phyloP scores from a whole-genome alignment of 1,140 invertebrate species.

The Octopus sinensis region DNA sequence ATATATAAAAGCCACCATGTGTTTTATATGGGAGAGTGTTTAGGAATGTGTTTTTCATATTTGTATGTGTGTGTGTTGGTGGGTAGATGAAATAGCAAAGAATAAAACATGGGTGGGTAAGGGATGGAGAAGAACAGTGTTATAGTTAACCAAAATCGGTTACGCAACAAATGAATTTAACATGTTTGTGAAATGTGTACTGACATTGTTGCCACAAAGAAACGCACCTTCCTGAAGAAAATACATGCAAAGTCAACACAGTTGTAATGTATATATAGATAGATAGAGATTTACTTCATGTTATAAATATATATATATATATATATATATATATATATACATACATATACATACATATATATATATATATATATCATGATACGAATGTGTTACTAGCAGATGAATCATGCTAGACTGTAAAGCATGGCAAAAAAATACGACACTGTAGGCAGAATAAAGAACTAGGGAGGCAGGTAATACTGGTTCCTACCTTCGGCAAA shows the following conservation, averaged over 20 bases:
- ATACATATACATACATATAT: not conserved
- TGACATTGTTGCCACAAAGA: slow-evolving; percentile 12
- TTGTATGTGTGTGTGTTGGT: too few species aligned
- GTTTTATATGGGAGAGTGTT: too few species aligned
- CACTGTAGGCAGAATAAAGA: slow-evolving; percentile 16
- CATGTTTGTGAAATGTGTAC: not conserved
- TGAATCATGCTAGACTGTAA: slow-evolving; percentile 11
- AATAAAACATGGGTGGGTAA: too few species aligned
- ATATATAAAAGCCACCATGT: too few species aligned
- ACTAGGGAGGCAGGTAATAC: slow-evolving; percentile 18
- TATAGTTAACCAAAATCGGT: too few species aligned
- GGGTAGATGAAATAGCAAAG: too few species aligned
- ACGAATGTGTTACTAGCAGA: not conserved
- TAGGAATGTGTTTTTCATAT: too few species aligned
- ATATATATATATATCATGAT: too few species aligned
- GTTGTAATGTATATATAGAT: slow-evolving; percentile 16
- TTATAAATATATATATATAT: not conserved
- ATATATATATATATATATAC: slow-evolving; percentile 6
- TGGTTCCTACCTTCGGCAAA: slow-evolving; percentile 61
- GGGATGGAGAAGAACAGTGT: too few species aligned
- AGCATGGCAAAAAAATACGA: slow-evolving; percentile 14
- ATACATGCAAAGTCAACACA: slow-evolving; percentile 21
- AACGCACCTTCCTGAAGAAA: slow-evolving; percentile 8
- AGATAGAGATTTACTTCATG: not conserved
- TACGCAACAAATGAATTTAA: too few species aligned